Evolutionary conservation across 2,888 invertebrate species (phyloP), one percentile per base, ranked within the genome.

Genomic region (Deilephila elpenor): DNA sequence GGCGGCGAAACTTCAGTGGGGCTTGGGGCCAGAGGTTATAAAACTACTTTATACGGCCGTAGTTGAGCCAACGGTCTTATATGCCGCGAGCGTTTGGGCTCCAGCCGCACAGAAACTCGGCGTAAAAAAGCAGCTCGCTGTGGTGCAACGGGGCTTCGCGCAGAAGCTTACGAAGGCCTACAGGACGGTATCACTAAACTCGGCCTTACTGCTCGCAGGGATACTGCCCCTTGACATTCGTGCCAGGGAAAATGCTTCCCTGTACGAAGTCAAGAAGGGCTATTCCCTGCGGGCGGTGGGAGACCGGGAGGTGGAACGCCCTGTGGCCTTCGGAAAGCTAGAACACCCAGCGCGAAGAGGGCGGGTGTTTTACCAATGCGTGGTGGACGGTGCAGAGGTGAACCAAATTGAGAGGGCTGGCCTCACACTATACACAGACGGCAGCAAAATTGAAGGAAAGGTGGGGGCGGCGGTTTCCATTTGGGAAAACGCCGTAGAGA

Each of bases 221-320:
- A 34, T 80, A n/a, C 77, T 79, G 3, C 78, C 80, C 11, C 74
- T 80, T 0, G 78, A 78, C 74, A 73, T 80, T 0, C 51, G 79
- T 0, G 67, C 78, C 7, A 67, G 51, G 0, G 80, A 83, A 56
- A 75, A 44, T 44, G 44, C 44, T 14, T 44, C 44, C 44, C 44
- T 44, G 14, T 44, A 44, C 44, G 44, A 44, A 44, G 44, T 44
- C 72, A 79, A 67, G 71, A 78, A 70, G 37, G 78, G 79, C n/a
- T n/a, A 67, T 8, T 8, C 73, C 17, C 73, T 2, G 72, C 34
- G 17, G 11, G 73, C 14, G 20, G n/a, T 79, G 6, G 75, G 71
- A 1, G 81, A 74, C 5, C 20, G 75, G 14, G 75, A 78, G 60
- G 32, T 80, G 0, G 83, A 82, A 51, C 29, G 34, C 20, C 29